phyloP scores from a whole-genome alignment of 1,140 invertebrate genomes.

The Zaprionus vittiger region DNA sequence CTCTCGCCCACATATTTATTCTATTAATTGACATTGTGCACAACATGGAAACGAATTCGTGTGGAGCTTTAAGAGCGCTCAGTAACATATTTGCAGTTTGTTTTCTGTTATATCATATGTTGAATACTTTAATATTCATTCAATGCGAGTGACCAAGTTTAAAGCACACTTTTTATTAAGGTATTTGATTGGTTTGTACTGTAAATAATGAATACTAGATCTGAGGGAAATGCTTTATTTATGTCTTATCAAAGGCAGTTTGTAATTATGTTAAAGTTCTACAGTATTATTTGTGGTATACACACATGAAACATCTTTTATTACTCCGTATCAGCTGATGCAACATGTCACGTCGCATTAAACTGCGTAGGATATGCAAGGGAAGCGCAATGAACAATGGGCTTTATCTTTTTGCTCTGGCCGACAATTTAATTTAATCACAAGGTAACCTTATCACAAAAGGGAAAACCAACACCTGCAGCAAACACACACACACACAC shows the following conservation, averaged over 20 bases:
- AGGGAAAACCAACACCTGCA: slow-evolving; percentile 67
- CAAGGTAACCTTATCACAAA: slow-evolving; percentile 71
- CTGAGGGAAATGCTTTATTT: no score
- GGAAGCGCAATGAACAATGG: neutral
- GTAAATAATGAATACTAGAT: no score
- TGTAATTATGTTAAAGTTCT: no score
- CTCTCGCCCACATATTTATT: slow-evolving; percentile 53
- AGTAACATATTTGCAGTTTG: neutral
- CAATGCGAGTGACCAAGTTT: no score
- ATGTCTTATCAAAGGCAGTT: no score
- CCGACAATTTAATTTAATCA: slow-evolving; percentile 77
- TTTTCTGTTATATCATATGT: neutral
- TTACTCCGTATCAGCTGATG: neutral
- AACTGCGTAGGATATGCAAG: neutral
- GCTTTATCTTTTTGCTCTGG: slow-evolving; percentile 52
- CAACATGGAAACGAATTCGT: neutral
- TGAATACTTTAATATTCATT: no score
- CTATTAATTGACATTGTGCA: slow-evolving; percentile 66
- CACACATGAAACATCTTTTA: neutral
- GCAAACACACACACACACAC: slow-evolving; percentile 11
- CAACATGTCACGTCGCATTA: neutral
- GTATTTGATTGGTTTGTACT: no score
- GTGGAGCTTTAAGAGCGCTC: neutral
- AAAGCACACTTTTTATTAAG: no score
- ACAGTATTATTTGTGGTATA: no score